Conservation (phyloP, 1,140 invertebrate genomes). For the Zaprionus davidi region DNA sequence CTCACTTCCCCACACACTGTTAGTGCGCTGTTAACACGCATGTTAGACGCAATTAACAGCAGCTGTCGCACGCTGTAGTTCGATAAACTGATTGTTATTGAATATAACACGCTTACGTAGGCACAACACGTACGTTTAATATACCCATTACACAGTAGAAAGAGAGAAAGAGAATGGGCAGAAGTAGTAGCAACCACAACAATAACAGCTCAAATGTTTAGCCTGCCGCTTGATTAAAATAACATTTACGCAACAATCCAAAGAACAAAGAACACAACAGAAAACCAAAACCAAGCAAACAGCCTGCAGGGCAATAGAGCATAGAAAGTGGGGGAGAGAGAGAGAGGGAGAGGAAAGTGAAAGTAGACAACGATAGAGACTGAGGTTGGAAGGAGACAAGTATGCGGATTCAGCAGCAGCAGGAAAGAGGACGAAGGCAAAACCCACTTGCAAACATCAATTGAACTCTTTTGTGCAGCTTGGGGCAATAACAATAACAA, state of each 20-base stretch:
- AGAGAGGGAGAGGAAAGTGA: background rate
- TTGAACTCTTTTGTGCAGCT: conserved; percentile 59
- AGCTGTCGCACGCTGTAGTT: background rate
- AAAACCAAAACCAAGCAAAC: conserved; percentile 56
- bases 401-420: conserved; percentile 33
- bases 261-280: conserved; percentile 46
- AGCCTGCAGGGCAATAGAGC: conserved; percentile 46
- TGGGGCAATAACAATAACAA: conserved; percentile 39
- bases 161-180: background rate
- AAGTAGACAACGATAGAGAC: background rate
- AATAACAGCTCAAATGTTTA: conserved; percentile 51
- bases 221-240: conserved; percentile 60
- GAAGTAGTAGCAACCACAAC: conserved; percentile 30
- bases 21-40: background rate
- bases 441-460: conserved; percentile 49
- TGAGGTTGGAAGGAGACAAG: conserved; percentile 25
- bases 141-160: background rate
- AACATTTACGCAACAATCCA: conserved; percentile 62
- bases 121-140: conserved; percentile 21
- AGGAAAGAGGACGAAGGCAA: background rate
- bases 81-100: background rate
- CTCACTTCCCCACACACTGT: background rate
- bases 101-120: background rate
- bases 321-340: background rate
- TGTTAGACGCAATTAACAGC: conserved; percentile 3